phyloP scores from a whole-genome alignment of 2,888 invertebrate genomes.

The Branchinecta sandiegonensis region DNA sequence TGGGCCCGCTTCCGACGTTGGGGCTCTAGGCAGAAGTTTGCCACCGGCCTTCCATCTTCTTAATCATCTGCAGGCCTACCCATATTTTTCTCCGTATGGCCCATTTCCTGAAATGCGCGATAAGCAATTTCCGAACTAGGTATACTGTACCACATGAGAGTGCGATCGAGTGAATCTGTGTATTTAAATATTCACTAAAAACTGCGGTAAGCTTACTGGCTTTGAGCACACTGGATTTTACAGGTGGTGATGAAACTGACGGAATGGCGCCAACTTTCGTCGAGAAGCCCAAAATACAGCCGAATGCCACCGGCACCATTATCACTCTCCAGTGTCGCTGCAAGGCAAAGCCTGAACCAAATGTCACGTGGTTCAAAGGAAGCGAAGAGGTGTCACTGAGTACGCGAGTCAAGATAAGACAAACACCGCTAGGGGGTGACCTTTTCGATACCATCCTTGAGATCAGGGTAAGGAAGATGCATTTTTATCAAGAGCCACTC shows the following conservation, averaged over 20 bases:
- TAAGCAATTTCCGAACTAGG: no score
- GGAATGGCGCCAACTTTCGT: conserved; percentile 93
- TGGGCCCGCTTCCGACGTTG: no score
- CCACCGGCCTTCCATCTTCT: no score
- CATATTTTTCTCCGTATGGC: no score
- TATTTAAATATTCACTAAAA: no score
- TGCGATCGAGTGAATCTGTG: no score
- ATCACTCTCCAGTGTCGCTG: conserved; percentile 95
- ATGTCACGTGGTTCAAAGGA: conserved; percentile 88
- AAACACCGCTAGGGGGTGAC: conserved; percentile 61
- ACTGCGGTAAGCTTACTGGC: not conserved
- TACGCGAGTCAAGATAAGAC: conserved; percentile 65
- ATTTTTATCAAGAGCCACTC: no score
- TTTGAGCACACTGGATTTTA: conserved; percentile 29
- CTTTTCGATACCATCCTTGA: conserved; percentile 71
- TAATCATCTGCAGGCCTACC: no score
- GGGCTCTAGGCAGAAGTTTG: no score
- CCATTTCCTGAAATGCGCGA: no score
- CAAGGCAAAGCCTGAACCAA: conserved; percentile 86
- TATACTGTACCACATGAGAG: no score
- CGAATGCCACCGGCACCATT: conserved; percentile 89
- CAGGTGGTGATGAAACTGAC: conserved; percentile 79
- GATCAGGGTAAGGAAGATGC: conserved; percentile 45
- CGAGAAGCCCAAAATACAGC: conserved; percentile 97
- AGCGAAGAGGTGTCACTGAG: conserved; percentile 69